Base-by-base conservation (phyloP, 2,797 vertebrate species). In the Muscicapa striata region DNA sequence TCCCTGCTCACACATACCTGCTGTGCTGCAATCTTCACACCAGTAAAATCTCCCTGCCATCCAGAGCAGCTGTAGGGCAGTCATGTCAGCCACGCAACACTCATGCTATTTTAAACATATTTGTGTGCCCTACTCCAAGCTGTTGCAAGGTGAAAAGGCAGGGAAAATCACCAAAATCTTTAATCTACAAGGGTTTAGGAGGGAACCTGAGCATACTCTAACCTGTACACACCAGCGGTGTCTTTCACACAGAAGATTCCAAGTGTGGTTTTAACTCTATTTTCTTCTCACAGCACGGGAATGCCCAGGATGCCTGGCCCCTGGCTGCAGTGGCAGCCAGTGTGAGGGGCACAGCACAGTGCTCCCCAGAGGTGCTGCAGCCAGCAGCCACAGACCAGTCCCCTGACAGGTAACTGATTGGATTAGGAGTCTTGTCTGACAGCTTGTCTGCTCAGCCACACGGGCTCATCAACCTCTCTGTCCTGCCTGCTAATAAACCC, bases 401-500 rank as follows among this genome's bases (percentile, higher is more conserved):
- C 93, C 96, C 95, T 76, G 96, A 98, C 97, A 98, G 97, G 97
- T 98, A 98, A 98, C 97, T 98, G 98, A 98, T 98, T 97, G 98
- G 97, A 98, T 98, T 97, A 97, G 96, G 97, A 97, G 97, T 96
- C 97, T 95, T 90, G 97, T 89, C 97, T 98, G 98, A 98, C 98
- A 98, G 97, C 96, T 63, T 93, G 97, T 98, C 98, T 97, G 97
- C 96, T 98, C 97, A 97, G 98, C 97, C 78, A 66, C 94, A 46
- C 52, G 22, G 96, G 96, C 98, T 98, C 98, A 98, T 98, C 98
- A 98, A 96, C 97, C 98, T 98, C 97, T 97, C 98, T 59, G 55
- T 98, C 96, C 98, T 97, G 97, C 94, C 97, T 97, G 98, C 98
- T 98, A 98, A 98, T 98, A 97, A 98, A 98, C 96, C 96, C 89